Evolutionary conservation across 2,888 invertebrate species (phyloP), one percentile per base, ranked within the genome.

Genomic region (Drosophila lacicola): DNA sequence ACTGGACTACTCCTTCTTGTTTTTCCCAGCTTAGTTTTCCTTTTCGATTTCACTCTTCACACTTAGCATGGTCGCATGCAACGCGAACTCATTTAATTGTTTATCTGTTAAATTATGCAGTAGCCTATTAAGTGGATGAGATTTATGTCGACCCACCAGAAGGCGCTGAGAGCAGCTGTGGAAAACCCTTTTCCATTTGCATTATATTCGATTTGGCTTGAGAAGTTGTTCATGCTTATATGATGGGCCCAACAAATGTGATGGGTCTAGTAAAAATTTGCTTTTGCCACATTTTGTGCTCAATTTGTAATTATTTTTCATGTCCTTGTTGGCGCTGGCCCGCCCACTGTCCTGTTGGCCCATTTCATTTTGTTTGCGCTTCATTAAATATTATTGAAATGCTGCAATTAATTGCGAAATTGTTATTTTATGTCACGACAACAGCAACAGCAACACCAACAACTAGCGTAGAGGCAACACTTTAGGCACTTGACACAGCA

Each of bases 301-400:
- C 46, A 46, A 78, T 66, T 84, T 78, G 83, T 72, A 82, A 84
- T 78, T 89, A 81, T 84, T 82, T 85, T 71, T 67, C 80, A 64
- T 79, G 58, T 75, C 61, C 46, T 55, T 74, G 54, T 37, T 8
- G 36, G 36, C 49, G 10, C 19, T 39, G 51, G 39, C 39, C 8
- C 29, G 29, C 29, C 29, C 55, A 49, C 17, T 49, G 46, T 58
- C 29, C 21, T 64, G 81, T 68, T 81, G 88, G 73, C 2, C 25
- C 82, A 73, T 89, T 85, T 74, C 68, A 74, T 82, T 88, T 70
- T 82, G 86, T 88, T 85, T 85, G 83, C 90, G 85, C 90, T 86
- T 84, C 84, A 84, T 84, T 84, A 84, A 84, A 84, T 84, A 89
- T 84, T 89, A 84, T 84, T 88, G 88, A 88, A 84, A 88, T 89